Evolutionary conservation across 2,888 invertebrate species (phyloP), one percentile per base, ranked within the genome.

Genomic region (Dasypogon diadema): DNA sequence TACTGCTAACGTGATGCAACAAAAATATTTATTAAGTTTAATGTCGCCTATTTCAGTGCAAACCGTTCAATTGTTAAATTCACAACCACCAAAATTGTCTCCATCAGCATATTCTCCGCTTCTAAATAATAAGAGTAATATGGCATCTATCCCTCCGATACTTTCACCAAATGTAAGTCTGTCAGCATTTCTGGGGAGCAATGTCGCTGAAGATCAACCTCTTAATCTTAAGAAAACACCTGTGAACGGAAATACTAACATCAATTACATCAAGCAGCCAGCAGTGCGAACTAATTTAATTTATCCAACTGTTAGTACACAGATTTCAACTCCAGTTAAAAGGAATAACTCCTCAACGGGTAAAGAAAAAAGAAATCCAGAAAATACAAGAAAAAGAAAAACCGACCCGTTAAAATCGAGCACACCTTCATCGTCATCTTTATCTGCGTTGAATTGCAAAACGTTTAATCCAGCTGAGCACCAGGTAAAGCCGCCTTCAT

Each of bases 1-100:
- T n/a, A 75, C 76, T 18, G 42, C 78, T 54, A 78, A 76, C 73
- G 46, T 74, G 34, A 74, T 76, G 58, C 78, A 78, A 48, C 70
- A 78, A 21, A 70, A 75, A 30, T 78, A 77, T 77, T 74, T 78
- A 54, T 54, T 75, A 60, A 78, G 60, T 58, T 63, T 78, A 56
- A 63, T 75, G 68, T 56, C 75, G 46, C 75, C 75, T 42, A n/a
- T 75, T 34, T 37, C 75, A 24, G 37, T 75, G 14, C 75, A 75
- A 74, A 73, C 73, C 21, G 51, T 42, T 12, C 56, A 58, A 2
- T 22, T 56, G 26, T 24, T 73, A 58, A 74, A 24, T 42, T 30
- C 72, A 8, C 73, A 74, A 16, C 55, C 42, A 58, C 72, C 34
- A 72, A 56, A 74, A 26, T 16, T 30, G 10, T 46, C 56, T 10